Evolutionary conservation across 1,140 invertebrate genomes (phyloP).

Genomic region (Reticulitermes speratus): DNA sequence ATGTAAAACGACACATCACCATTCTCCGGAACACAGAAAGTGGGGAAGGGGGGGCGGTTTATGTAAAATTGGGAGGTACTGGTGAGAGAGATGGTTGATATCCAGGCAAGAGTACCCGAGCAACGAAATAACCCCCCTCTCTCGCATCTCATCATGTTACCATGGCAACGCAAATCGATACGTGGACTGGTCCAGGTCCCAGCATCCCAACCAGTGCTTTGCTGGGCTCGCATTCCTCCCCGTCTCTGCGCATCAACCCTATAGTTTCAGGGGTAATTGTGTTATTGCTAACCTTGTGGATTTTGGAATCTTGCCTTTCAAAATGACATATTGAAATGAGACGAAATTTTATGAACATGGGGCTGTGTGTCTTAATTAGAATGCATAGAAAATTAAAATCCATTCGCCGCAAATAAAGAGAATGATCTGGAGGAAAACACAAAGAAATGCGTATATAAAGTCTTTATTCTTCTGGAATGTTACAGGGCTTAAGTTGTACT

Average conservation of each 20-base stretch:
- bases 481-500: too few species aligned
- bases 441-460: too few species aligned
- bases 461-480: too few species aligned
- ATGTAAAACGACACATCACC: not conserved
- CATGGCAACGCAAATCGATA: not conserved
- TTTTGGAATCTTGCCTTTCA: not conserved
- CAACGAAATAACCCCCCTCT: not conserved
- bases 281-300: not conserved
- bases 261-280: not conserved
- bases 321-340: not conserved
- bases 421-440: too few species aligned
- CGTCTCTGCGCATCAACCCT: not conserved
- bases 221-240: not conserved
- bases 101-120: not conserved
- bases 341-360: too few species aligned
- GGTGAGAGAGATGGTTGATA: not conserved
- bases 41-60: not conserved
- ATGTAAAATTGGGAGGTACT: not conserved
- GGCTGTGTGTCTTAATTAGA: too few species aligned
- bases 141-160: not conserved
- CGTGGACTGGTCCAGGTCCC: not conserved
- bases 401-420: too few species aligned
- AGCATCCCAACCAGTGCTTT: not conserved
- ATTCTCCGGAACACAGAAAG: not conserved
- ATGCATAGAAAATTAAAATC: too few species aligned